Evolutionary conservation across 2,113 vertebrate genomes (phyloP).

Genomic region (Capricornis sumatraensis): DNA sequence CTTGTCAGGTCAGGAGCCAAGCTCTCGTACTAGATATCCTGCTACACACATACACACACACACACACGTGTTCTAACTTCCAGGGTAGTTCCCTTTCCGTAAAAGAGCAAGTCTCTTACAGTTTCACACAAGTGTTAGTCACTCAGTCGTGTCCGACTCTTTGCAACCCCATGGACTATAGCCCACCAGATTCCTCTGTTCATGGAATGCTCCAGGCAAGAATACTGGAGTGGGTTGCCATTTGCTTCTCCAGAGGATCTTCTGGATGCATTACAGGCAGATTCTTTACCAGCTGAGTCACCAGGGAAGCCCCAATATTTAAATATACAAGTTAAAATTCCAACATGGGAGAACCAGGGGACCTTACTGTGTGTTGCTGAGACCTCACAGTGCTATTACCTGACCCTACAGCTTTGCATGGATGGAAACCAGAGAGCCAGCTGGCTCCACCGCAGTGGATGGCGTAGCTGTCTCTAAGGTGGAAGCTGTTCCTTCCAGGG

Average conservation of each 20-base stretch:
- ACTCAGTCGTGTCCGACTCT: neutral
- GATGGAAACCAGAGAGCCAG: neutral
- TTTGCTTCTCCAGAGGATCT: neutral
- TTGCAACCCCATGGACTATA: neutral
- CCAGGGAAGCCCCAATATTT: neutral
- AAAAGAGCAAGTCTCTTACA: neutral
- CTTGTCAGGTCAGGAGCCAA: neutral
- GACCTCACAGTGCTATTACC: neutral
- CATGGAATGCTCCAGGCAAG: neutral
- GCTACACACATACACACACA: neutral
- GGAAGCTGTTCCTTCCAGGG: neutral
- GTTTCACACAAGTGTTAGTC: neutral
- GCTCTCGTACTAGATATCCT: neutral
- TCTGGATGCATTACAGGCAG: neutral
- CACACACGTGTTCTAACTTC: neutral
- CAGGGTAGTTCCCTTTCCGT: neutral
- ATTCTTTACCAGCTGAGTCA: neutral
- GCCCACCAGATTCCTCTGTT: neutral
- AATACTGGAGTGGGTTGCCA: neutral
- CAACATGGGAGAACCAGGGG: neutral
- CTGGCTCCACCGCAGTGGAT: neutral
- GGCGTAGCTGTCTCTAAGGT: neutral
- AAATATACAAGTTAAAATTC: neutral
- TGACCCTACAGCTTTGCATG: neutral
- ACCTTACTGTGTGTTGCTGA: neutral